Percentiles rank a stretch among this genome's conserved stretches.
phyloP scores from a whole-genome alignment of 2,113 vertebrate genomes.

The Caranx melampygus region DNA sequence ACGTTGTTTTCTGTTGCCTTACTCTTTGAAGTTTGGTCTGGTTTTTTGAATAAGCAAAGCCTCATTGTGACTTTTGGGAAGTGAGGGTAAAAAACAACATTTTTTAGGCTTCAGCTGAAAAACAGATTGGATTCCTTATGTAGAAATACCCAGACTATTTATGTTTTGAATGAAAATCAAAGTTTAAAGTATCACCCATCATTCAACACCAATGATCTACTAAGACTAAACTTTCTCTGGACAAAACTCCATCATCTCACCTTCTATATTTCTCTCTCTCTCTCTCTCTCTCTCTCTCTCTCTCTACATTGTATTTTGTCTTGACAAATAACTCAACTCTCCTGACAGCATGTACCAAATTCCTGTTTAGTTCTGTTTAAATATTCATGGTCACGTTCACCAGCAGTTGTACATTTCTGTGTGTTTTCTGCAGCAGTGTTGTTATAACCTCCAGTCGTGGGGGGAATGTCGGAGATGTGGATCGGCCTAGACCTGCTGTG shows the following conservation, averaged over 20 bases:
- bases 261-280: background rate
- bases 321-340: no score
- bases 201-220: background rate
- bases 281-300: background rate
- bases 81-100: no score
- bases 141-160: no score
- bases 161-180: no score
- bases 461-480: background rate
- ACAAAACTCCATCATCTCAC: background rate
- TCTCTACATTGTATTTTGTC: background rate
- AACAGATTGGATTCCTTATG: background rate
- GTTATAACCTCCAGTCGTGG: conserved; percentile 2
- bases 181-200: background rate
- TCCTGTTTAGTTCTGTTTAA: background rate
- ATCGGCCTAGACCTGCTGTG: conserved; percentile 1
- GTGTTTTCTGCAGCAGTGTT: conserved; percentile 3
- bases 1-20: no score
- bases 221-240: background rate
- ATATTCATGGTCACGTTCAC: background rate
- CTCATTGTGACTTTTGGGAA: no score
- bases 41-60: no score
- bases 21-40: no score
- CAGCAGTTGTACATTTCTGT: background rate
- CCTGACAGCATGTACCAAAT: background rate
- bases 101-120: background rate